These are phyloP conservation scores for Mesorhabditis sp. DNA, from an alignment of 2,888 invertebrate species.

Conservation along the genomic window DNA sequence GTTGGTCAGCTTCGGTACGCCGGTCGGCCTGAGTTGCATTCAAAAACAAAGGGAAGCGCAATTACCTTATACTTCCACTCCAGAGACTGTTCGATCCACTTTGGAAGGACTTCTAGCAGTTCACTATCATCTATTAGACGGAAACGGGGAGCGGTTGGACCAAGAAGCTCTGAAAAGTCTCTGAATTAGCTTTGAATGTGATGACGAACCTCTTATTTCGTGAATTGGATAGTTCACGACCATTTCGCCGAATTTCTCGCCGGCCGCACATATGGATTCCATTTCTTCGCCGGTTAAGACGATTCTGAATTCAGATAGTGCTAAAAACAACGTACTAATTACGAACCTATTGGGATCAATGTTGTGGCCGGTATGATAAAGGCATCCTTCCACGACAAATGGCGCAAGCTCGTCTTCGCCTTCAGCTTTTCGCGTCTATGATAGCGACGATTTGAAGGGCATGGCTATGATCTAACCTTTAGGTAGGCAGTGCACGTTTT, in stretches of 20 bases:
- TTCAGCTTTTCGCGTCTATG: not conserved
- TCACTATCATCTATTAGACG: not conserved
- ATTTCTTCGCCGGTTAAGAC: slow-evolving; percentile 1
- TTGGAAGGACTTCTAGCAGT: not conserved
- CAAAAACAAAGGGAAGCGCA: not conserved
- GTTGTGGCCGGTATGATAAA: slow-evolving; percentile 36
- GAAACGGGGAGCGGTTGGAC: slow-evolving; percentile 2
- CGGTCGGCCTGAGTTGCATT: not conserved
- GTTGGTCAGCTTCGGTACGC: slow-evolving; percentile 3
- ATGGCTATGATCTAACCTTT: slow-evolving; percentile 17
- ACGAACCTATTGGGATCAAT: slow-evolving; percentile 25
- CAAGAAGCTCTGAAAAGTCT: not conserved
- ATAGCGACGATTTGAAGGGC: not conserved
- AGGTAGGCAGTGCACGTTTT: slow-evolving; percentile 38
- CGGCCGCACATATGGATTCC: not conserved
- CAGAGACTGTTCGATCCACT: not conserved
- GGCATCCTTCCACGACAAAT: slow-evolving; percentile 27
- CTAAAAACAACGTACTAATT: not conserved
- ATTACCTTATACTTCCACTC: slow-evolving; percentile 2
- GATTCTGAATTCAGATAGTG: not conserved
- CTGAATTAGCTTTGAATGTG: not conserved
- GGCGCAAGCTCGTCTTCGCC: not conserved
- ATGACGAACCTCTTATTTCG: not conserved
- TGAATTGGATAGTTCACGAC: not conserved
- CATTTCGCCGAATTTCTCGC: not conserved